Evolutionary conservation across 2,113 vertebrate genomes (phyloP).

Genomic region (Planiliza haematocheilus): DNA sequence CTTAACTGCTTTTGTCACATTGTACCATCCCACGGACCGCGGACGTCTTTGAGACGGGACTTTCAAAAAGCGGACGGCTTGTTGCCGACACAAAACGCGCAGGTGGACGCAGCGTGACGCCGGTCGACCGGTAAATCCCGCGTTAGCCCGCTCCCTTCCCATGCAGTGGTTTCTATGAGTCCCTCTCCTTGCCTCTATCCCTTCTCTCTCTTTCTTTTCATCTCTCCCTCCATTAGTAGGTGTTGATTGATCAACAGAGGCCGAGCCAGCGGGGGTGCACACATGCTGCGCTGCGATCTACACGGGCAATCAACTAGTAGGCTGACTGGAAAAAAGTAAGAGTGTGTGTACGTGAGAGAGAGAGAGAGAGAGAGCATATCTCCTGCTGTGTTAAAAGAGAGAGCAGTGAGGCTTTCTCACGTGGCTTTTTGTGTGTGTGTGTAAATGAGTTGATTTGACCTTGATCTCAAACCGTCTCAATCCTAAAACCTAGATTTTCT

Average conservation of each 20-base stretch:
- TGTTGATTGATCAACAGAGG: slow-evolving; percentile 71
- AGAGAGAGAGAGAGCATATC: slow-evolving; percentile 1
- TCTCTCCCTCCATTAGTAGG: slow-evolving; percentile 59
- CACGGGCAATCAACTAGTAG: slow-evolving; percentile 35
- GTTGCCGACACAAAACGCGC: too few relatives aligned
- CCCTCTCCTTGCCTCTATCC: slow-evolving; percentile 9
- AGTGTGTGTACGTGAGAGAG: not conserved
- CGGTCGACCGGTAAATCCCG: slow-evolving; percentile 16
- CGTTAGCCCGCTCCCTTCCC: slow-evolving; percentile 21
- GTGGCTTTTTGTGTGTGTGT: not conserved
- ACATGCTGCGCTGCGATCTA: slow-evolving; percentile 48
- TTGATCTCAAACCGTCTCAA: slow-evolving; percentile 47
- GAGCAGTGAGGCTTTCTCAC: slow-evolving; percentile 37
- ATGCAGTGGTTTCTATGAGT: not conserved
- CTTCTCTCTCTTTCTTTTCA: slow-evolving; percentile 43
- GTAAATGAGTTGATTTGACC: slow-evolving; percentile 38
- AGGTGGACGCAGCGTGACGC: slow-evolving; percentile 20
- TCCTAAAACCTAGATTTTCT: slow-evolving; percentile 21
- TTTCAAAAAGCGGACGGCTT: too few relatives aligned
- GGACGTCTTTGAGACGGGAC: too few relatives aligned
- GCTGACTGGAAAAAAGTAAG: slow-evolving; percentile 5
- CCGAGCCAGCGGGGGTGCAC: slow-evolving; percentile 47
- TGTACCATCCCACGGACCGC: too few relatives aligned
- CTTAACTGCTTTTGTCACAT: too few relatives aligned
- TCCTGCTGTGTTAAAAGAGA: slow-evolving; percentile 73